Percentiles rank a stretch among this genome's conserved stretches.
Conservation (phyloP, 2,797 vertebrate genomes). For the Sebastes hubbsi region DNA sequence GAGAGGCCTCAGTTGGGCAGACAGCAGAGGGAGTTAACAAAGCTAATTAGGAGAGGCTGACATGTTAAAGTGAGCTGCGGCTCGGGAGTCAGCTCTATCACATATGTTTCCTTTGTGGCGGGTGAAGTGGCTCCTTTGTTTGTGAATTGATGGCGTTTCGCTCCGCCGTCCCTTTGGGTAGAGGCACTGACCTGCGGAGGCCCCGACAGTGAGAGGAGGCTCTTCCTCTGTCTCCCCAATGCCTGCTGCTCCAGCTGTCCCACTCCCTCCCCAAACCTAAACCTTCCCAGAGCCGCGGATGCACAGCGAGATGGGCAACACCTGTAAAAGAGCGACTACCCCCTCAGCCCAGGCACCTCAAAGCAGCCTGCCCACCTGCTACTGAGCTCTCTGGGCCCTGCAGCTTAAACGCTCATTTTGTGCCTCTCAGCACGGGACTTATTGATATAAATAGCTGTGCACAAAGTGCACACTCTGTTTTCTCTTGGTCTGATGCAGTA, state of each 20-base stretch:
- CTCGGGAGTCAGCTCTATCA: slow-evolving; percentile 81
- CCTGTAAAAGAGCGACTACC: slow-evolving; percentile 82
- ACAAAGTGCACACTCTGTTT: slow-evolving; percentile 89
- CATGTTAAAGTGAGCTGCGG: slow-evolving; percentile 85
- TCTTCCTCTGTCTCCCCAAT: slow-evolving; percentile 76
- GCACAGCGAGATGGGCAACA: slow-evolving; percentile 79
- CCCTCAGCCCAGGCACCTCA: slow-evolving; percentile 76
- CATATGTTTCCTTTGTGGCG: slow-evolving; percentile 87
- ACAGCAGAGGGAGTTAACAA: slow-evolving; percentile 85
- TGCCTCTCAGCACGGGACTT: slow-evolving; percentile 90
- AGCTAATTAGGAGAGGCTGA: slow-evolving; percentile 86
- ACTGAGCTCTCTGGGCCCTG: slow-evolving; percentile 83
- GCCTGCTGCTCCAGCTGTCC: slow-evolving; percentile 80
- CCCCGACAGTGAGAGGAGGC: slow-evolving; percentile 79
- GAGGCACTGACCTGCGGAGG: slow-evolving; percentile 86
- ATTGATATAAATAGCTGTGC: slow-evolving; percentile 90
- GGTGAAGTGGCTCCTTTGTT: slow-evolving; percentile 87
- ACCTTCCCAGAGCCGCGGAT: slow-evolving; percentile 64
- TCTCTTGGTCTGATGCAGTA: slow-evolving; percentile 83
- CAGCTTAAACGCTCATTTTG: slow-evolving; percentile 89
- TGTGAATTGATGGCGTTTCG: slow-evolving; percentile 89
- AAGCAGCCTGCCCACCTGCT: slow-evolving; percentile 83
- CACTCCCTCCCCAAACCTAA: slow-evolving; percentile 68
- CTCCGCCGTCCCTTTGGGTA: slow-evolving; percentile 84
- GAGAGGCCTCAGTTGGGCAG: slow-evolving; percentile 80